Percentiles rank a stretch among this genome's conserved stretches.
Conservation (phyloP, 2,888 invertebrate genomes). For the Thera britannica region DNA sequence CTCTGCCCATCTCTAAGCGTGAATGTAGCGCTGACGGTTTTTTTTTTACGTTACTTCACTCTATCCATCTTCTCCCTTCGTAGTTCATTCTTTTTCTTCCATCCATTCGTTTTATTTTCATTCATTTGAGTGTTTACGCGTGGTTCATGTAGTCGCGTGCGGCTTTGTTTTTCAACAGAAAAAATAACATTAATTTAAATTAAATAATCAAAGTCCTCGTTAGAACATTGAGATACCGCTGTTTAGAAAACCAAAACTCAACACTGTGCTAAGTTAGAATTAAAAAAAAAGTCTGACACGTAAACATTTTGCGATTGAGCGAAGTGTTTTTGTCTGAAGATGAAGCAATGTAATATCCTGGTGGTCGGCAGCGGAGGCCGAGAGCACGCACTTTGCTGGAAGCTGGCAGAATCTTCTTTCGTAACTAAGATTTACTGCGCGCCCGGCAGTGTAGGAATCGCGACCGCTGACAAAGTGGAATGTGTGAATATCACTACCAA, state of each 20-base stretch:
- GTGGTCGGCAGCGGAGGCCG: constrained; percentile 97
- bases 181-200: not conserved
- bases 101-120: no score
- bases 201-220: not conserved
- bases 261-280: constrained; percentile 1
- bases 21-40: no score
- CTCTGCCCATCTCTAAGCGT: no score
- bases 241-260: not conserved
- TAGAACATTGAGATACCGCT: not conserved
- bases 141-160: constrained; percentile 54
- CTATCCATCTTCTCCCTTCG: no score
- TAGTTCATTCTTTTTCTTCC: no score
- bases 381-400: constrained; percentile 98
- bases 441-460: constrained; percentile 96
- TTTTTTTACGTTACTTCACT: no score
- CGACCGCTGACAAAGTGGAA: constrained; percentile 87
- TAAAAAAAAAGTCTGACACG: constrained; percentile 46
- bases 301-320: constrained; percentile 43
- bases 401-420: constrained; percentile 91
- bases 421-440: constrained; percentile 90
- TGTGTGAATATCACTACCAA: constrained; percentile 87
- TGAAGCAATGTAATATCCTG: constrained; percentile 85
- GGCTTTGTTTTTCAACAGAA: constrained; percentile 17
- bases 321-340: constrained; percentile 50
- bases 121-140: constrained; percentile 64